These are phyloP conservation scores for Leptocoma aspasia DNA, from an alignment of 2,113 vertebrate genomes.

Conservation along the genomic window DNA sequence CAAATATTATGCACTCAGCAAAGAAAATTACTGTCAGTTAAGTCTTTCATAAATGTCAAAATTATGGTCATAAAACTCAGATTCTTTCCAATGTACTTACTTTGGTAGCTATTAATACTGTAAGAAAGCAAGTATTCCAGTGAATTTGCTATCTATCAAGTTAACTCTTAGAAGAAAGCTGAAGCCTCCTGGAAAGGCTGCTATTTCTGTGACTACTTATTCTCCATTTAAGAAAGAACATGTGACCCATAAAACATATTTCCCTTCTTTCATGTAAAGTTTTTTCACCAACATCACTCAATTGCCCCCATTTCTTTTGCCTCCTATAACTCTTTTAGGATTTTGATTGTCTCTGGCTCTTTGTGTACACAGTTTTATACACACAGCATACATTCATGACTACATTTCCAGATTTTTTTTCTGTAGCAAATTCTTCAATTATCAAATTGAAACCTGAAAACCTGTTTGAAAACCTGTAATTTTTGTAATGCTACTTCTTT, in stretches of 20 bases:
- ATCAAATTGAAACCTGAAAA: not conserved
- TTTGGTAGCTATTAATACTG: not conserved
- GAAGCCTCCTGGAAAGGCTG: not conserved
- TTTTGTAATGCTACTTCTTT: not conserved
- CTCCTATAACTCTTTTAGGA: not conserved
- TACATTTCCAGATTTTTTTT: not conserved
- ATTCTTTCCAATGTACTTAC: not conserved
- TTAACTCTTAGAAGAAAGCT: not conserved
- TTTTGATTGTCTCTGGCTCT: not conserved
- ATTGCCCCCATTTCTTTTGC: not conserved
- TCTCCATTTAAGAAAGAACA: not conserved
- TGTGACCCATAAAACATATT: not conserved
- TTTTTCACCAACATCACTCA: not conserved
- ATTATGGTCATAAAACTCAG: not conserved
- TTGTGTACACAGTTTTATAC: not conserved
- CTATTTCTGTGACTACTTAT: not conserved
- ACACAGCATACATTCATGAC: not conserved
- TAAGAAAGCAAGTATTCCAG: not conserved
- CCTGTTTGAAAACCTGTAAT: not conserved
- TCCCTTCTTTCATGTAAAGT: not conserved
- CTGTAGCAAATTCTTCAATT: not conserved
- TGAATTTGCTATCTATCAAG: not conserved
- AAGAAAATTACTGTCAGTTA: not conserved
- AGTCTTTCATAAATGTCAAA: not conserved
- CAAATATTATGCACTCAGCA: not conserved